Conservation (phyloP, 2,888 invertebrate species). For the Gymnoscelis rufifasciata region DNA sequence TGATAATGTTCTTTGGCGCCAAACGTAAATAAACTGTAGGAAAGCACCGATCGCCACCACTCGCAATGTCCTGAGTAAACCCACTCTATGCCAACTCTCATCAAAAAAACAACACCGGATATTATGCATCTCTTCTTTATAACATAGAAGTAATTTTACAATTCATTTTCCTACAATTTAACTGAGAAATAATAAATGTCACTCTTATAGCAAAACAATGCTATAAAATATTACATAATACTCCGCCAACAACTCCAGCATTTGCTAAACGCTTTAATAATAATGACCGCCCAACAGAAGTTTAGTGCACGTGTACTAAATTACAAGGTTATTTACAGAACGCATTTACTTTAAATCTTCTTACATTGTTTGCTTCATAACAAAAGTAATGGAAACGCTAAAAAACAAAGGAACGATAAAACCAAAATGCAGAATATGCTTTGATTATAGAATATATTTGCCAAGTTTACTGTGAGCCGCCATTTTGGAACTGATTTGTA, state of each 20-base stretch:
- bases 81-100: conserved; percentile 31
- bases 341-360: neutral
- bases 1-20: conserved; percentile 67
- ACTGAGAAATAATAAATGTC: conserved; percentile 25
- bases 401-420: neutral
- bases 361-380: conserved; percentile 5
- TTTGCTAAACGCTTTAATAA: conserved; percentile 22
- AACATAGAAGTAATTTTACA: conserved; percentile 20
- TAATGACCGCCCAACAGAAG: conserved; percentile 7
- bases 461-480: conserved; percentile 18
- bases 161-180: conserved; percentile 12
- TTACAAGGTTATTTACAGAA: conserved; percentile 7
- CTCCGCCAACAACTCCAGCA: conserved; percentile 12
- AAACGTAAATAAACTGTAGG: conserved; percentile 64
- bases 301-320: conserved; percentile 5
- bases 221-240: conserved; percentile 25
- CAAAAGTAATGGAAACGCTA: neutral
- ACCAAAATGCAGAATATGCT: neutral
- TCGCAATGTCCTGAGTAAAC: conserved; percentile 27
- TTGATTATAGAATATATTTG: neutral
- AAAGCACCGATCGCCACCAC: conserved; percentile 39
- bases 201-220: conserved; percentile 20
- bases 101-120: conserved; percentile 22
- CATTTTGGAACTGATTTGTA: conserved; percentile 3
- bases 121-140: conserved; percentile 20